Base-by-base conservation (phyloP, 2,888 invertebrate genomes). In the Crepidodera aurea region DNA sequence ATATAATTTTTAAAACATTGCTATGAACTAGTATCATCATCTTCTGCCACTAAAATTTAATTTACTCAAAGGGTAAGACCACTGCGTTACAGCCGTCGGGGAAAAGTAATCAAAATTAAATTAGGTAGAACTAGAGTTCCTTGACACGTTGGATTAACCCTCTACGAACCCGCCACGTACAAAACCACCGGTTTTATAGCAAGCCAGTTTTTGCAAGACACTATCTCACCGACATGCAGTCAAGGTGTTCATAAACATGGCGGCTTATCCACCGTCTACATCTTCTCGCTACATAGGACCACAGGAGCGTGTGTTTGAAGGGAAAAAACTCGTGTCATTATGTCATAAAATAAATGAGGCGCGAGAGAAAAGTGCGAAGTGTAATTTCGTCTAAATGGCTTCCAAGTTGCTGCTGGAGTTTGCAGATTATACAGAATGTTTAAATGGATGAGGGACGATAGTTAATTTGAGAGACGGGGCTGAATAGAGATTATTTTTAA, bases 311-410 rank as follows among this genome's bases (percentile, higher is more conserved):
- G 62, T 62, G 62, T 62, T 58, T 51, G 50, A 57, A 64, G 46
- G 65, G 57, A 61, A 68, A 67, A 69, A 65, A 60, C 68, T 65
- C 61, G 63, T 67, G 64, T 65, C 67, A 65, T 67, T 62, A 67
- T 68, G 69, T 69, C 69, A 68, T 64, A 63, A 64, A 69, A 66
- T 65, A 67, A 71, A 68, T 69, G 68, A 64, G 67, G 63, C 51
- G 51, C 60, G 58, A 60, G 60, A 61, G 63, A 62, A 63, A 67
- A 62, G 62, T 67, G 61, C 50, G 63, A 64, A 60, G 66, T 65
- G 58, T 65, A 65, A 67, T 65, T 63, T 65, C 27, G 53, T 55
- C 63, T 65, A 55, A 65, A 65, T 65, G 58, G 61, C 65, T 60
- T 55, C 59, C 50, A 54, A 39, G 55, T 59, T 51, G 59, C 51